These are phyloP conservation scores for Acanthurus leucopareius DNA, from an alignment of 2,797 vertebrate genomes.

Conservation along the genomic window DNA sequence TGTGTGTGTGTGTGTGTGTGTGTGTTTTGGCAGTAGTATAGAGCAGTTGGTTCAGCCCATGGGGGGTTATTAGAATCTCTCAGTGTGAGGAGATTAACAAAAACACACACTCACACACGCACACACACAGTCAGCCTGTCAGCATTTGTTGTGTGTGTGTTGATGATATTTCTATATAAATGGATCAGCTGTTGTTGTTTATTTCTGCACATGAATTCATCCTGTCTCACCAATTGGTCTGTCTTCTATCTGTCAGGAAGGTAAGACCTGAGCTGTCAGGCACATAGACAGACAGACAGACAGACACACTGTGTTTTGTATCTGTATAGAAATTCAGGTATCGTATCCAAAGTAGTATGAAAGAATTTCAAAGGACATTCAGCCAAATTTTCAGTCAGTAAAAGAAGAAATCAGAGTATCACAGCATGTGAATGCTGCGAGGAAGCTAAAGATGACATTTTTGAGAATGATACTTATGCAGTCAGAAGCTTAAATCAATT, in stretches of 20 bases:
- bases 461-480: neutral
- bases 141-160: slow-evolving; percentile 60
- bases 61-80: slow-evolving; percentile 82
- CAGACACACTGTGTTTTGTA: neutral
- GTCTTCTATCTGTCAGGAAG: slow-evolving; percentile 29
- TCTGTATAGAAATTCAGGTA: neutral
- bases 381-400: neutral
- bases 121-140: slow-evolving; percentile 51
- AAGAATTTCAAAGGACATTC: neutral
- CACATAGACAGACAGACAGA: neutral
- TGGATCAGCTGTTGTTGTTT: slow-evolving; percentile 74
- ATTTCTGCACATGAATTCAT: slow-evolving; percentile 56
- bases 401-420: neutral
- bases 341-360: neutral
- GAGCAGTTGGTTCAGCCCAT: slow-evolving; percentile 79
- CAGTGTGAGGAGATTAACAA: slow-evolving; percentile 81
- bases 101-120: slow-evolving; percentile 56
- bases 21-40: slow-evolving; percentile 72
- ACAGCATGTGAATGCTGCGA: neutral
- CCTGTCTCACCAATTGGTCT: slow-evolving; percentile 18
- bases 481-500: neutral
- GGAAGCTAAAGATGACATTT: neutral
- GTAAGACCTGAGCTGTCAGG: slow-evolving; percentile 24
- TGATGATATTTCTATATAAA: slow-evolving; percentile 74
- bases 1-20: slow-evolving; percentile 44